Base-by-base conservation (phyloP, 92 coral and sea anemone genomes). In the Heteractis magnifica region DNA sequence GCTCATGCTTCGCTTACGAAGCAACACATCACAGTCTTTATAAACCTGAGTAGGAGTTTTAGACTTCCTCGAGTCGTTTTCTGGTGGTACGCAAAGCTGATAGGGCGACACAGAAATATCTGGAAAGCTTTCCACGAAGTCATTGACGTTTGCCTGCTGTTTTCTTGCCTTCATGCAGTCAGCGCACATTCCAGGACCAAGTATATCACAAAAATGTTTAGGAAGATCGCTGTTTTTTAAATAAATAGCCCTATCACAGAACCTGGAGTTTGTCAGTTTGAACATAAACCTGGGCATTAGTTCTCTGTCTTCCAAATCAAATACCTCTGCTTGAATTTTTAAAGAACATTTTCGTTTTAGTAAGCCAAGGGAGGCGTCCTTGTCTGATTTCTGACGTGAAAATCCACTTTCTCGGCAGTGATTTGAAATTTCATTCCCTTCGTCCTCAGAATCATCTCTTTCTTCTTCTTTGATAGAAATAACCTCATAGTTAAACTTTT, bases 131-230 rank as follows among this genome's bases (percentile, higher is more conserved):
- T 78, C 85, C 34, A 55, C 72, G 3, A 86, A 71, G 19, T 91
- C 93, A 12, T 88, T 89, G 59, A 86, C 62, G 23, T 84, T 90
- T 11, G 77, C 81, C 62, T 82, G 89, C 65, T 91, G 88, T 84
- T 89, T 87, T 59, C 90, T 83, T 4, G 88, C 71, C 82, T 80
- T 84, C 14, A 85, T 89, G 82, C 97, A 93, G 64, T 89, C 90
- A 41, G 88, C 72, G 49, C 97, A 93, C 90, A 89, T 82, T 48
- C 79, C 88, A 41, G 97, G 97, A 4, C 97, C 97, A 9, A 93
- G 90, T 2, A 93, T 87, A 77, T 91, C 93, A 81, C 97, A 93
- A 79, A 93, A 93, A 52, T 87, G 93, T 78, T 89, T 91, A 3
- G 94, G 80, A 78, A 84, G 59, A 76, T 78, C 82, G 11, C 79